Base-by-base conservation (phyloP, 2,888 invertebrate genomes). In the Cerastis leucographa region DNA sequence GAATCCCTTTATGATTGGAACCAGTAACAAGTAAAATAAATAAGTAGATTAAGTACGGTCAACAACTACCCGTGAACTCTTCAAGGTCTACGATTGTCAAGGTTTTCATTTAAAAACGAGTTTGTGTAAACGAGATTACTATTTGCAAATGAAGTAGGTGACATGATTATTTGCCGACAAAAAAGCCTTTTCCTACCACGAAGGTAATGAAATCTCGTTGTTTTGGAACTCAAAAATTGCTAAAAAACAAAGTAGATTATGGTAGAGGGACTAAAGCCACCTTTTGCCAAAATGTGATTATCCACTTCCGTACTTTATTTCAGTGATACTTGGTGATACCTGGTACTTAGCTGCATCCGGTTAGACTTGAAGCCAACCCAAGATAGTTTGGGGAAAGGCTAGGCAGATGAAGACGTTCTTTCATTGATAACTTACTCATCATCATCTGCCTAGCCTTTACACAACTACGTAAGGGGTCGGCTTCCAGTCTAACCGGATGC, bases 41-140 rank as follows among this genome's bases (percentile, higher is more conserved):
- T 46, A 56, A 44, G n/a, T 69, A 61, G 19, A 29, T 9, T 7
- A 71, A 49, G 56, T 69, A 76, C 76, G 67, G 42, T 69, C 68
- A 75, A 46, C 54, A 51, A 29, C 49, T 72, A 62, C 44, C 70
- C 86, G 29, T 84, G 86, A 84, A 85, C 84, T 71, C 44, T 61
- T 74, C 74, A 83, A 81, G 81, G 78, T 17, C 49, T 69, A 40
- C 9, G 51, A 64, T 42, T 73, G 83, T 73, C 79, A 85, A 84
- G 86, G 72, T 67, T 75, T 65, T 64, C 8, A 68, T 66, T 61
- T 59, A 42, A 73, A 85, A 85, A 85, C 84, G n/a, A 71, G 81
- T 84, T 82, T 54, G 29, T 25, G n/a, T 66, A 19, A 49, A 35
- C 67, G 19, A 78, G 68, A 78, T 68, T 51, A 83, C 67, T 78